phyloP scores from a whole-genome alignment of 2,797 vertebrate species.

The Novumbra hubbsi region DNA sequence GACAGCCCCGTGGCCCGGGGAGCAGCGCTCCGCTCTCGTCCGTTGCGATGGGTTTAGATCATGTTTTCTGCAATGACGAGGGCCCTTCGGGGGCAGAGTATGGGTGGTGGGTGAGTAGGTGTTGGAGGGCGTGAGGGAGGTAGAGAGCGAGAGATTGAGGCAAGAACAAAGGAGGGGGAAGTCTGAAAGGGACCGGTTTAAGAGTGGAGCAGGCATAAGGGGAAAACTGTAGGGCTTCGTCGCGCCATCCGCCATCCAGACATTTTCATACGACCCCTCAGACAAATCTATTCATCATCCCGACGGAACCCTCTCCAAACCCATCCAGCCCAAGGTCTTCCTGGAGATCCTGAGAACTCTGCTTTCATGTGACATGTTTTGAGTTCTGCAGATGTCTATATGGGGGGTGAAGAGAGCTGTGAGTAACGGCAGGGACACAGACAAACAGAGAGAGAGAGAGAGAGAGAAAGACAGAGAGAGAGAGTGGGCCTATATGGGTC shows the following conservation, averaged over 20 bases:
- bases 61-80: constrained; percentile 74
- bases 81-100: constrained; percentile 34
- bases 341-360: constrained; percentile 24
- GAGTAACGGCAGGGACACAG: constrained; percentile 37
- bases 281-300: neutral
- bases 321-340: constrained; percentile 23
- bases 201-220: neutral
- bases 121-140: constrained; percentile 28
- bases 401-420: constrained; percentile 29
- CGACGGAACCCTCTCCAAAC: constrained; percentile 20
- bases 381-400: constrained; percentile 36
- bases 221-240: neutral
- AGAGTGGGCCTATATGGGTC: neutral
- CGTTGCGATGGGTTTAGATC: constrained; percentile 70
- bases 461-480: too few species aligned
- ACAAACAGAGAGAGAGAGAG: constrained; percentile 1
- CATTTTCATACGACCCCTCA: neutral
- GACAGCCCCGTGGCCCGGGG: constrained; percentile 39
- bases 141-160: constrained; percentile 15
- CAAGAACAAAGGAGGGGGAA: constrained; percentile 14
- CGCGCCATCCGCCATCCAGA: neutral
- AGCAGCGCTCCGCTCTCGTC: neutral
- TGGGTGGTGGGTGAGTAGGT: neutral
- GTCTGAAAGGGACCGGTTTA: neutral
- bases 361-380: constrained; percentile 5